phyloP scores from a whole-genome alignment of 1,140 invertebrate species.

The Scaptomyza montana region DNA sequence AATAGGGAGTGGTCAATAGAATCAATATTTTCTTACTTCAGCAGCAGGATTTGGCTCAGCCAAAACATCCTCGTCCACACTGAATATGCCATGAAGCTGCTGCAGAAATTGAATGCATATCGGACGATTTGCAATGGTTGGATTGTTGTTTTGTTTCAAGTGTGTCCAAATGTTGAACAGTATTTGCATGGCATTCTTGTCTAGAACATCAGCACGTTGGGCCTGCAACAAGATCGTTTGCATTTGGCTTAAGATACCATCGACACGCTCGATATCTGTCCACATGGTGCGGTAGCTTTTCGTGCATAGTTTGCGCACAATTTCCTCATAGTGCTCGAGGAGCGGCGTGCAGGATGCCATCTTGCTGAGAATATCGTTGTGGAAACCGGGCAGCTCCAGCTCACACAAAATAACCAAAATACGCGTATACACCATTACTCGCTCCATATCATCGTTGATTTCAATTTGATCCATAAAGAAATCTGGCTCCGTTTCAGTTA shows the following conservation, averaged over 20 bases:
- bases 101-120: constrained; percentile 25
- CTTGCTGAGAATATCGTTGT: constrained; percentile 15
- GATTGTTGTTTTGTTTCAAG: constrained; percentile 25
- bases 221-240: constrained; percentile 27
- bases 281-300: constrained; percentile 37
- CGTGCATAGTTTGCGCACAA: constrained; percentile 32
- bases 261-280: constrained; percentile 25
- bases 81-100: constrained; percentile 15
- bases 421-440: constrained; percentile 30
- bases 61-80: constrained; percentile 18
- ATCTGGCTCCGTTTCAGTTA: constrained; percentile 11
- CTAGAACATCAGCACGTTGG: constrained; percentile 23
- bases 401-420: constrained; percentile 29
- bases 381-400: constrained; percentile 29
- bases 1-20: not conserved
- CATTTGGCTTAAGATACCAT: constrained; percentile 29
- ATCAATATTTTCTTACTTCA: constrained; percentile 2
- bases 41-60: constrained; percentile 2
- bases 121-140: constrained; percentile 23
- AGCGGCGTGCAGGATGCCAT: constrained; percentile 19
- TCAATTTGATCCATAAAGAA: constrained; percentile 35
- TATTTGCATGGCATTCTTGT: constrained; percentile 19
- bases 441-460: constrained; percentile 19
- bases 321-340: constrained; percentile 17
- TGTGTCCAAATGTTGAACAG: constrained; percentile 27